Base-by-base conservation (phyloP, 2,113 vertebrate genomes). In the Pterophyllum scalare region DNA sequence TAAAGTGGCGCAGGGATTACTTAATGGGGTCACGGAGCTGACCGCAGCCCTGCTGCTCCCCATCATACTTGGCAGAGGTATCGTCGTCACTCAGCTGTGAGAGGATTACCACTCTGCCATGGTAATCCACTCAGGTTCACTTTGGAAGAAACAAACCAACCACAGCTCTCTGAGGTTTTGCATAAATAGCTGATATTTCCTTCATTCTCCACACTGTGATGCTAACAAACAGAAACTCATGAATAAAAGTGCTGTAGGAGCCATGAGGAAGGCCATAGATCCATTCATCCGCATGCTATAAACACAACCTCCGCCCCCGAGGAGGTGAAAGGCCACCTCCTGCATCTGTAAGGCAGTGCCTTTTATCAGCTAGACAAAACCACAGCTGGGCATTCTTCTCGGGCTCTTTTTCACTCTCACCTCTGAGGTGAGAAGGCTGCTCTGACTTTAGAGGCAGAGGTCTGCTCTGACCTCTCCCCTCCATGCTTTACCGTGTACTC, bases 191-290 rank as follows among this genome's bases (percentile, higher is more conserved):
- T 57, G 26, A 87, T 82, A 79, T 57, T 67, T 90, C 80, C 72
- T 76, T 58, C 54, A 52, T 67, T 54, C 38, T n/a, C 3, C 5
- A 13, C 46, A 17, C 54, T 56, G 40, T 49, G 31, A 54, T 74
- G 59, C 79, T 70, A 77, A 78, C 81, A 85, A 81, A 82, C 81
- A 83, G 64, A 78, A 61, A 59, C 64, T 84, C 80, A 86, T 94
- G 78, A 92, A 92, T 93, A 12, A 77, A 64, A 59, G 84, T 59
- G 60, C 26, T 15, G 22, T 19, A 12, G 14, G 11, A 67, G 26
- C 64, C 62, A 67, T 38, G 10, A 26, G 14, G 38, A 46, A 67
- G 62, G 24, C 38, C 46, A 15, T 19, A 28, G 40, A 70, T 49
- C 40, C 64, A 19, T 0, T 70, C 15, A 70, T 49, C 46, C 14